Percentiles rank a stretch among this genome's conserved stretches.
These are phyloP conservation scores for Phorcus lineatus DNA, from an alignment of 2,888 invertebrate species.

Conservation along the genomic window DNA sequence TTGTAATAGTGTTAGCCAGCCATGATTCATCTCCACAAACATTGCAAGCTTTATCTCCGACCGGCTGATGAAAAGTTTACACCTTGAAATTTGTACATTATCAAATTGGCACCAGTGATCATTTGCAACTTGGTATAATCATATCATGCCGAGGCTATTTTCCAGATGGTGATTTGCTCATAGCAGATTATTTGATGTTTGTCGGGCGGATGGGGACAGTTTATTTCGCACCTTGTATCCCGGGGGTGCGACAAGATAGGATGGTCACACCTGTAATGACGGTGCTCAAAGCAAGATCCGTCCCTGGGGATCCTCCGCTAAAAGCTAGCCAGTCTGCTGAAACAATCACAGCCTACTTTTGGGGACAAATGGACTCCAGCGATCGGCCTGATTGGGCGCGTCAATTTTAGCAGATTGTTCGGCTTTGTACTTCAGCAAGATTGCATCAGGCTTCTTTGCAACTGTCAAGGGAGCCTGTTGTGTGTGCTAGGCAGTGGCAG, in stretches of 20 bases:
- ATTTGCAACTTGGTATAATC: conserved; percentile 28
- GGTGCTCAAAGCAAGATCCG: conserved; percentile 6
- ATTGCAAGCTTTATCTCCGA: not conserved
- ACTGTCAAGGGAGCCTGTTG: not conserved
- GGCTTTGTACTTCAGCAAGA: conserved; percentile 16
- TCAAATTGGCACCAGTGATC: conserved; percentile 26
- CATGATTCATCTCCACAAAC: conserved; percentile 28
- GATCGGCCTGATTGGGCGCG: conserved; percentile 1
- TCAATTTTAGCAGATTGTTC: conserved; percentile 23
- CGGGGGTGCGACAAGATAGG: conserved; percentile 1
- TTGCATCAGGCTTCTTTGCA: conserved; percentile 15
- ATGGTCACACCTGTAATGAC: conserved; percentile 15
- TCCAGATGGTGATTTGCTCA: conserved; percentile 20
- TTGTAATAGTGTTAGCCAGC: not conserved
- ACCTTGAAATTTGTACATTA: conserved; percentile 29
- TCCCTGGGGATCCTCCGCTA: conserved; percentile 3
- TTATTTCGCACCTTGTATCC: conserved; percentile 27
- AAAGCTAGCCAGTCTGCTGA: conserved; percentile 13
- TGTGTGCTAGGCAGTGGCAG: conserved; percentile 13
- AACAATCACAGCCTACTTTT: not conserved
- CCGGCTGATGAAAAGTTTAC: conserved; percentile 28
- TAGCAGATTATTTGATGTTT: conserved; percentile 26
- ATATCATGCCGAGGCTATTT: conserved; percentile 24
- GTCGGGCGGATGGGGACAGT: conserved; percentile 21
- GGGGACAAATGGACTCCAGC: conserved; percentile 14